These are phyloP conservation scores for Uromys caudimaculatus DNA, from an alignment of 2,797 vertebrate species.

Conservation along the genomic window DNA sequence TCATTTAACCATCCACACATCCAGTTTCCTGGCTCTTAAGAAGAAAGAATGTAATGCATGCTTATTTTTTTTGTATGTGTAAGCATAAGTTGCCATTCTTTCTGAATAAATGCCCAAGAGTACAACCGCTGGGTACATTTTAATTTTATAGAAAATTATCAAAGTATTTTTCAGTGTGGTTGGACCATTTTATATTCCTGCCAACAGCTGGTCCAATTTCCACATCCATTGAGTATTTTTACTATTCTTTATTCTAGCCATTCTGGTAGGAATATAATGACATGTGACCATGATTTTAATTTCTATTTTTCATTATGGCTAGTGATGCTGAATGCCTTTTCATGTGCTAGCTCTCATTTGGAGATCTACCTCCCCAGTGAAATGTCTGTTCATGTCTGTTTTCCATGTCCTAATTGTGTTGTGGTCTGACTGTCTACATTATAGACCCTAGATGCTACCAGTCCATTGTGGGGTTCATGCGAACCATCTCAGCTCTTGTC, in stretches of 20 bases:
- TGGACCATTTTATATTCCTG: not conserved
- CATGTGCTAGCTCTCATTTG: not conserved
- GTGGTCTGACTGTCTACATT: not conserved
- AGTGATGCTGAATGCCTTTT: not conserved
- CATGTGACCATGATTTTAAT: not conserved
- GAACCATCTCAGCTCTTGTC: not conserved
- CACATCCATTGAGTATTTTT: not conserved
- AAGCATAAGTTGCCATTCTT: slow-evolving; percentile 4
- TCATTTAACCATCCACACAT: not conserved
- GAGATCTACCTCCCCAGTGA: not conserved
- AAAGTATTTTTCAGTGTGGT: not conserved
- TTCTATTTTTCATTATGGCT: not conserved
- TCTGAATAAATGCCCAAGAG: slow-evolving; percentile 29
- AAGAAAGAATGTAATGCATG: not conserved
- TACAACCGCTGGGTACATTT: slow-evolving; percentile 1
- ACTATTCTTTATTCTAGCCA: not conserved
- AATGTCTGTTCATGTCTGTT: not conserved
- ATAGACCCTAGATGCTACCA: not conserved
- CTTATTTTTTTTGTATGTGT: not conserved
- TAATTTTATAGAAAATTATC: slow-evolving; percentile 7
- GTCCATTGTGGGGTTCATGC: not conserved
- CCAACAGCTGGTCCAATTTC: not conserved
- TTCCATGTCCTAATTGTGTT: not conserved
- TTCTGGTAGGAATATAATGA: not conserved
- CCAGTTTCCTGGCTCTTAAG: not conserved